These are phyloP conservation scores for Bergia puertoricense DNA, from an alignment of 92 coral and sea anemone genomes.

Conservation along the genomic window DNA sequence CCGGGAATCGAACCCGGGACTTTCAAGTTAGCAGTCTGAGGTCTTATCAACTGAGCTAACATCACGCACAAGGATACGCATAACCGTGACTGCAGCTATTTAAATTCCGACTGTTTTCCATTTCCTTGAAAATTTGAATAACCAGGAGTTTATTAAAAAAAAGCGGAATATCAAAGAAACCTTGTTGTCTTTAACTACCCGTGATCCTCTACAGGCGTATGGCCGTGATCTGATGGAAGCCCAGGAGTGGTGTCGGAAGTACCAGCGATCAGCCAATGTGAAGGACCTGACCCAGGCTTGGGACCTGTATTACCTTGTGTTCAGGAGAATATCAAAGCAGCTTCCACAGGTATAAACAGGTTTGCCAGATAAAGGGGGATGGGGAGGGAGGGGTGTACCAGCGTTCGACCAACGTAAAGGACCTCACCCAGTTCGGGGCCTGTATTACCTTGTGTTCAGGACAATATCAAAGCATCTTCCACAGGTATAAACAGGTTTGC, in stretches of 20 bases:
- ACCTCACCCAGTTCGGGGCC: constrained; percentile 92
- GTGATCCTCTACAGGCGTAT: constrained; percentile 64
- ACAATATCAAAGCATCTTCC: constrained; percentile 97
- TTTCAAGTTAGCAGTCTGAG: too few relatives aligned
- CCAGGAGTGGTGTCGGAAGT: constrained; percentile 97
- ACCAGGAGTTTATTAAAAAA: background rate
- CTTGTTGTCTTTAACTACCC: background rate
- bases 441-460: constrained; percentile 88
- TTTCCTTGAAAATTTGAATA: background rate
- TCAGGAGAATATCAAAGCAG: constrained; percentile 94
- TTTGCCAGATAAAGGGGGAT: background rate
- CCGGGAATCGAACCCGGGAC: too few relatives aligned
- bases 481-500: constrained; percentile 53
- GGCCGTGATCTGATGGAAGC: constrained; percentile 99
- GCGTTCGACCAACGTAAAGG: constrained; percentile 86
- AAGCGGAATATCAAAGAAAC: background rate
- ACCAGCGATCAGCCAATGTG: constrained; percentile 91
- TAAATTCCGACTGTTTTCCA: too few relatives aligned
- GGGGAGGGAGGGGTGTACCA: constrained; percentile 50
- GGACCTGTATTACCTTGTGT: constrained; percentile 92
- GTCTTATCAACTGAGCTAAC: too few relatives aligned
- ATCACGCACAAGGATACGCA: too few relatives aligned
- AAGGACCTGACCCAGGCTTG: constrained; percentile 98
- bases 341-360: constrained; percentile 78
- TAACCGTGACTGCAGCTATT: too few relatives aligned